Evolutionary conservation across 2,888 invertebrate genomes (phyloP), one percentile per base, ranked within the genome.

Genomic region (Invenusta paracnida): DNA sequence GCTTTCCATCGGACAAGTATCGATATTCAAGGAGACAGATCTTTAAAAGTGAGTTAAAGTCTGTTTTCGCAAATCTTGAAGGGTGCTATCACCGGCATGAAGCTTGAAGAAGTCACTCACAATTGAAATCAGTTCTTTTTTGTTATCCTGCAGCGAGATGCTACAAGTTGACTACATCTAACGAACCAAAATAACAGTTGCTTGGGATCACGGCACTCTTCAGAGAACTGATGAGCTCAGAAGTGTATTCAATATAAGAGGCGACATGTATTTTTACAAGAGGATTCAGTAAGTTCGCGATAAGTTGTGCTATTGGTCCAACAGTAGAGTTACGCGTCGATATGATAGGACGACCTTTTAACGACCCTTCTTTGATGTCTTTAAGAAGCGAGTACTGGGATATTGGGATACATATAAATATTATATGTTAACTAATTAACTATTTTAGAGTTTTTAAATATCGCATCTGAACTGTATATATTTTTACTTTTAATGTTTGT

Each of bases 291-390:
- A 27, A 25, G 23, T 79, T 79, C 79, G 79, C 23, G 25, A 79
- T 25, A 23, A 79, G 28, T 79, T 79, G 79, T 23, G 79, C 23
- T 23, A 79, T 23, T 11, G 79, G 79, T 5, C 79, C 5, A 79
- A 79, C 79, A 79, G 28, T n/a, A 27, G 79, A 79, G 23, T 79
- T 27, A 25, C 28, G 5, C 25, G 5, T 79, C 25, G n/a, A 79
- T 23, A 79, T 79, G 28, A 79, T 79, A 25, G 79, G 79, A 23
- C 23, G 5, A n/a, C 79, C 79, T 27, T 79, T 79, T 23, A 79
- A 27, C n/a, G 23, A n/a, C 79, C 79, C 79, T 48, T 79, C 79
- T 79, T 79, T 79, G 28, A 11, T 2, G 79, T 79, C 79, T 79
- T 79, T 79, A 23, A n/a, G 79, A 23, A 79, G 79, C 23, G 79